These are phyloP conservation scores for Haliclystus octoradiatus DNA, from an alignment of 30 jellyfish, hydroid and myxozoan species.

Conservation along the genomic window DNA sequence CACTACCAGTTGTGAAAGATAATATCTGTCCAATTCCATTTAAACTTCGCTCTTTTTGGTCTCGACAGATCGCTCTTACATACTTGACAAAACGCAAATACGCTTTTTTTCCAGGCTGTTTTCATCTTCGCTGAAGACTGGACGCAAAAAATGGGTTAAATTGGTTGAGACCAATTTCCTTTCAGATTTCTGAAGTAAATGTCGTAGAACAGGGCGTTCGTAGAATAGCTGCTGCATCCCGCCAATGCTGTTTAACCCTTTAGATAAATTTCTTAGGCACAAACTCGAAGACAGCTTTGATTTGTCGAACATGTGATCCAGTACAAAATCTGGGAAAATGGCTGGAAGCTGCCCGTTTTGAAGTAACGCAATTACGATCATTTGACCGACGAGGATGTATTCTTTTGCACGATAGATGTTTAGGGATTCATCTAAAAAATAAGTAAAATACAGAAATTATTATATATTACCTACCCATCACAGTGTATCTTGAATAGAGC, in stretches of 20 bases:
- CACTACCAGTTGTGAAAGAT: slow-evolving; percentile 11
- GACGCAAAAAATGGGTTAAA: too few species aligned
- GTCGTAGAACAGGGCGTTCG: slow-evolving; percentile 11
- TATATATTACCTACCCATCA: too few species aligned
- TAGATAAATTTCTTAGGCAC: slow-evolving; percentile 4
- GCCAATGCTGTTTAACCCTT: slow-evolving; percentile 16
- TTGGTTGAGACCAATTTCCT: slow-evolving; percentile 6
- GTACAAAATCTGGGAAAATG: too few species aligned
- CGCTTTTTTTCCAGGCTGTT: slow-evolving; percentile 12
- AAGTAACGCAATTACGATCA: slow-evolving; percentile 14
- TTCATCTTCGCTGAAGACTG: too few species aligned
- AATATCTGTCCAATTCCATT: neutral
- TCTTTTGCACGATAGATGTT: slow-evolving; percentile 18
- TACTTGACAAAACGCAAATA: slow-evolving; percentile 12
- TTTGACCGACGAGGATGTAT: slow-evolving; percentile 27
- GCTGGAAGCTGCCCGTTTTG: slow-evolving; percentile 35
- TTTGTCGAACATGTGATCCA: too few species aligned
- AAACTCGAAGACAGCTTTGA: too few species aligned
- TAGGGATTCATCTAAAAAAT: too few species aligned
- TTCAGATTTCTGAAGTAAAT: slow-evolving; percentile 16
- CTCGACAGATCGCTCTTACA: slow-evolving; percentile 9
- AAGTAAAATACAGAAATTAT: too few species aligned
- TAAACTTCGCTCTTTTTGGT: slow-evolving; percentile 2
- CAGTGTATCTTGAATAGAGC: too few species aligned
- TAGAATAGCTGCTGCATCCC: slow-evolving; percentile 16